These are phyloP conservation scores for Hypomecis atomaria DNA, from an alignment of 2,888 invertebrate species.

Conservation along the genomic window DNA sequence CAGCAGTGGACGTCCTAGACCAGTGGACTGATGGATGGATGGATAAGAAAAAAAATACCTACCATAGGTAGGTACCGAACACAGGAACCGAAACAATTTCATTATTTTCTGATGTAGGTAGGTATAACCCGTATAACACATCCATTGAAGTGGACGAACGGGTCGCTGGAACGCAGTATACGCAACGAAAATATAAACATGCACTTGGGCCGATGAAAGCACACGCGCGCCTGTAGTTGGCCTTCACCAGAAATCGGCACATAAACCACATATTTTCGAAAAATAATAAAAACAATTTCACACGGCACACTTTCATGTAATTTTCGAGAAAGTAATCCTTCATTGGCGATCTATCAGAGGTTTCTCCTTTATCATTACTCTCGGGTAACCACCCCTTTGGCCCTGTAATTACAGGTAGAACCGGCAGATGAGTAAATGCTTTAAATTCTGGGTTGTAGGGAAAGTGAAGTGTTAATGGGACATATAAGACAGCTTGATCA, in stretches of 20 bases:
- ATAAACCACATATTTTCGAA: slow-evolving; percentile 65
- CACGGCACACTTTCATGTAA: slow-evolving; percentile 79
- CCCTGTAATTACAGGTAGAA: slow-evolving; percentile 74
- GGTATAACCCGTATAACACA: neutral
- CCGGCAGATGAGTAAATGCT: slow-evolving; percentile 82
- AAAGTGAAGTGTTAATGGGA: slow-evolving; percentile 81
- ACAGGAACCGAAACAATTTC: neutral
- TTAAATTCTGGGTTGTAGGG: slow-evolving; percentile 79
- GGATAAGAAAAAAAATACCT: no score
- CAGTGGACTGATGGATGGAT: no score
- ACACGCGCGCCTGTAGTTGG: slow-evolving; percentile 60
- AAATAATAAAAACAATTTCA: slow-evolving; percentile 69
- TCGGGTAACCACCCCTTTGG: slow-evolving; percentile 63
- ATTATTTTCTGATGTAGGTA: neutral
- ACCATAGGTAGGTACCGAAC: neutral
- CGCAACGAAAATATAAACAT: slow-evolving; percentile 48
- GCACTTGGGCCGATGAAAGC: slow-evolving; percentile 67
- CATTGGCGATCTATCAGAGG: slow-evolving; percentile 76
- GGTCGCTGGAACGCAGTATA: slow-evolving; percentile 57
- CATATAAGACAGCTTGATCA: slow-evolving; percentile 72
- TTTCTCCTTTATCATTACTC: slow-evolving; percentile 72
- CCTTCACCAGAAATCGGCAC: slow-evolving; percentile 62
- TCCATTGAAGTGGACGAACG: slow-evolving; percentile 59
- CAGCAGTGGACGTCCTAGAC: no score
- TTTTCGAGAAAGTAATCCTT: slow-evolving; percentile 82